Base-by-base conservation (phyloP, 2,888 invertebrate species). In the Tetragnatha montana region DNA sequence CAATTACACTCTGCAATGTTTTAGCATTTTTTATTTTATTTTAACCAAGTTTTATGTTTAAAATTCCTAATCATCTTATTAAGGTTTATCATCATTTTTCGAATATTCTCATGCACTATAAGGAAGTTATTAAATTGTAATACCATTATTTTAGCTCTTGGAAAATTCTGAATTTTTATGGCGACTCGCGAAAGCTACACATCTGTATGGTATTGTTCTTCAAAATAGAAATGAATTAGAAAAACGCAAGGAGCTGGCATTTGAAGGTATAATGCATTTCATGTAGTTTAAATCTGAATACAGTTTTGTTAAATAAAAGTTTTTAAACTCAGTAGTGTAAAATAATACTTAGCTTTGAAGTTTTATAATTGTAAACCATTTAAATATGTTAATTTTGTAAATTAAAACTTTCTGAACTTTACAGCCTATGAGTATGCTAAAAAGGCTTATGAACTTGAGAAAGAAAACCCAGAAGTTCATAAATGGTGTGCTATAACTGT, bases 401-500 rank as follows among this genome's bases (percentile, higher is more conserved):
- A n/a, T 17, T 73, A 76, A 17, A 19, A 35, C 69, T n/a, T 22
- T 4, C 12, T 88, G 17, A 47, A 70, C n/a, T 76, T 85, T 80
- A 75, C 73, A 91, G 85, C 91, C 92, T 76, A 95, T 78, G 94
- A 94, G 69, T 94, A 94, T 91, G 96, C 96, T 83, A 93, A 94
- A 83, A 93, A 93, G 89, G 95, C 96, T 22, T 92, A 96, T 47
- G 92, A 94, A 78, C 90, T 95, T 6, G 94, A 95, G 90, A 93
- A 94, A 0, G 92, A 94, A 22, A 94, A 94, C 92, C 94, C 95
- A 0, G 95, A 96, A 92, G 94, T 95, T 19, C 96, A 96, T 93
- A 96, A 96, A 93, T 96, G 96, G 96, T 95, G 94, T 93, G 96
- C 96, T 2, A 95, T 96, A 79, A 94, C 96, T 17, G 92, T 96